phyloP scores from a whole-genome alignment of 2,113 vertebrate species.

The Mugil cephalus region DNA sequence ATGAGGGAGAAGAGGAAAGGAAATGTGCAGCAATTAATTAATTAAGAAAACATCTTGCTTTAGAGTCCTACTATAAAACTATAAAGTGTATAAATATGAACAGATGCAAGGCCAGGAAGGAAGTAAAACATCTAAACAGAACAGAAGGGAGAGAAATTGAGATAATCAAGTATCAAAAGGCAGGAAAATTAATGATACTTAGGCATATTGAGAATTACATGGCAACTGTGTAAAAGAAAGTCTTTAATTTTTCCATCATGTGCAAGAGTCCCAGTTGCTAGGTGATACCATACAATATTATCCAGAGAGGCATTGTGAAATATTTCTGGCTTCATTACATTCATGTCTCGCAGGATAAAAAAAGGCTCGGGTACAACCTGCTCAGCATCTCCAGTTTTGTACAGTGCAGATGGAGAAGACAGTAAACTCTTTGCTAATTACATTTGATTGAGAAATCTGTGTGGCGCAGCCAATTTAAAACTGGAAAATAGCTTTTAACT shows the following conservation, averaged over 20 bases:
- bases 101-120: no score
- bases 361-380: constrained; percentile 11
- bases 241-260: no score
- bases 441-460: constrained; percentile 54
- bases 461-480: constrained; percentile 57
- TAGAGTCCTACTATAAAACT: no score
- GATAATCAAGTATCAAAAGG: no score
- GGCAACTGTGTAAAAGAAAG: no score
- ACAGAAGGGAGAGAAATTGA: no score
- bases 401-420: not conserved
- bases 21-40: not conserved
- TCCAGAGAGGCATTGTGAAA: not conserved
- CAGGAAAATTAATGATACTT: no score
- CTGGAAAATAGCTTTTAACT: constrained; percentile 56
- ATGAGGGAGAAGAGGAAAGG: not conserved
- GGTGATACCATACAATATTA: constrained; percentile 1
- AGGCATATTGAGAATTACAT: no score
- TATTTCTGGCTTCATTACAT: not conserved
- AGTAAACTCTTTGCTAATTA: constrained; percentile 53
- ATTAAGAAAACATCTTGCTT: no score
- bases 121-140: no score
- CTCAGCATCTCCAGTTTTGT: not conserved
- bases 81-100: no score
- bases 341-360: not conserved
- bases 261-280: not conserved